Evolutionary conservation across 2,888 invertebrate species (phyloP).

Genomic region (Petrolisthes cinctipes): DNA sequence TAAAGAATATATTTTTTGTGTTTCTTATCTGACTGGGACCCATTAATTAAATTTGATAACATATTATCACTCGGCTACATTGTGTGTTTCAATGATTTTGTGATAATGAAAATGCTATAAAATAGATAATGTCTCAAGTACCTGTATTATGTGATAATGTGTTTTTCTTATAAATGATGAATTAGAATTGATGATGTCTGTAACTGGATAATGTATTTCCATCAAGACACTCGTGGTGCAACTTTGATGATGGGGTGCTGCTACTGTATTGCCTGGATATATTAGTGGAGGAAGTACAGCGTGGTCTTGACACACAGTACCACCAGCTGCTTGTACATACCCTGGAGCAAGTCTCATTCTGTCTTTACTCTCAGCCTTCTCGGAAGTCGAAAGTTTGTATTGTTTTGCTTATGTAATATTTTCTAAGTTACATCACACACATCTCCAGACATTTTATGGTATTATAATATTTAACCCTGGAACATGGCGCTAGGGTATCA

Average conservation of each 20-base stretch:
- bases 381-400: conserved; percentile 75
- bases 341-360: conserved; percentile 87
- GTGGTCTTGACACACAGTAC: conserved; percentile 56
- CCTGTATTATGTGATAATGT: not conserved
- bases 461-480: too few relatives aligned
- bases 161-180: not conserved
- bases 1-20: not conserved
- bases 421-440: too few relatives aligned
- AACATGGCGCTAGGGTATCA: too few relatives aligned
- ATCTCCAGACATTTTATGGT: too few relatives aligned
- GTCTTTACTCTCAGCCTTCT: conserved; percentile 86
- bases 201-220: not conserved
- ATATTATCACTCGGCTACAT: too few relatives aligned
- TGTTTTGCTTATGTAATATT: too few relatives aligned
- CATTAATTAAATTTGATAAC: too few relatives aligned
- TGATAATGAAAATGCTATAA: too few relatives aligned
- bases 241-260: conserved; percentile 81
- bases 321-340: conserved; percentile 71
- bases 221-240: conserved; percentile 81
- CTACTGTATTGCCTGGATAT: conserved; percentile 83
- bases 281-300: conserved; percentile 70
- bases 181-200: not conserved
- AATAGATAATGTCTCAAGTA: too few relatives aligned
- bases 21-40: not conserved
- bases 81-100: too few relatives aligned